Evolutionary conservation across 2,888 invertebrate genomes (phyloP), one percentile per base, ranked within the genome.

Genomic region (Chymomyza amoena): DNA sequence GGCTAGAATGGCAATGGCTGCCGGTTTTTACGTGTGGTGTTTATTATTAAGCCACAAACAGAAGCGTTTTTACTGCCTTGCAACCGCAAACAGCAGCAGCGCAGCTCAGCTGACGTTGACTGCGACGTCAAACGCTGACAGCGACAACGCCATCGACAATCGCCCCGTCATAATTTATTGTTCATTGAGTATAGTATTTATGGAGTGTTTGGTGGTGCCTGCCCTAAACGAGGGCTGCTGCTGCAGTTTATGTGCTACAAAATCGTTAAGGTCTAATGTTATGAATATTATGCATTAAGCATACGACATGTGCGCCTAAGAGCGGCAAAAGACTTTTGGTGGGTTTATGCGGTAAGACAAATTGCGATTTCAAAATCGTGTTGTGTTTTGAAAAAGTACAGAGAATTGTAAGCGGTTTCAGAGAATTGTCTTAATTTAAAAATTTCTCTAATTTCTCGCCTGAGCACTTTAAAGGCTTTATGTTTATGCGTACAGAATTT

Each of bases 61-160:
- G 78, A 79, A 80, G 66, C 75, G 82, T 75, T 86, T 32, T 83
- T 84, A 83, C 73, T 81, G 84, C 72, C 78, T 60, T 20, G 54
- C 54, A 16, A 54, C 54, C 54, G 54, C 20, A 16, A 10, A 16
- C 54, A 18, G 7, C 54, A n/a, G 15, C 16, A n/a, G 54, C 54
- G 20, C 51, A 15, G 51, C 51, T 25, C 51, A 15, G 51, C 51
- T 25, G 25, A 25, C 25, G 25, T 25, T 25, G 25, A 25, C 25
- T 25, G 25, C 25, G 25, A 25, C 4, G 25, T 25, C 4, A 25
- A 25, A 25, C 25, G 25, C 25, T 25, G 25, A 25, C 25, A 25
- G 25, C 51, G n/a, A 16, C 51, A 15, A 18, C 20, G 15, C 10
- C 54, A 20, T 16, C 16, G 54, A 54, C 54, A 54, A 54, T 16